These are phyloP conservation scores for Tapera naevia DNA, from an alignment of 2,797 vertebrate genomes.

Conservation along the genomic window DNA sequence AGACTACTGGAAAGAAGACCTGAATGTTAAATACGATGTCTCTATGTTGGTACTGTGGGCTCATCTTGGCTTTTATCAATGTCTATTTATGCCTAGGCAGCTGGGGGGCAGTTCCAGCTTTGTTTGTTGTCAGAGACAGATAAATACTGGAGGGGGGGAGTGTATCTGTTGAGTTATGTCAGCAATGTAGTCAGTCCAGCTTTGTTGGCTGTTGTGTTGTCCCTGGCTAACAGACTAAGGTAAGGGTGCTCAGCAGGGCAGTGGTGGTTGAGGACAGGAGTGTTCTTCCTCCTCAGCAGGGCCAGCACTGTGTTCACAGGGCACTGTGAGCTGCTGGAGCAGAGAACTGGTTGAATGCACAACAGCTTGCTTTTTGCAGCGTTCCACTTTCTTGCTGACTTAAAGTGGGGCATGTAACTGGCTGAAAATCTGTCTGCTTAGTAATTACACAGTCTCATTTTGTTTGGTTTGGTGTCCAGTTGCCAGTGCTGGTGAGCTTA, in stretches of 20 bases:
- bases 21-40: not conserved
- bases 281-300: not conserved
- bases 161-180: not conserved
- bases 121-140: not conserved
- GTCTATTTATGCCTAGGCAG: not conserved
- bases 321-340: not conserved
- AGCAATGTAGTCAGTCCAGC: not conserved
- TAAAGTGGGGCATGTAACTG: not conserved
- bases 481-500: not conserved
- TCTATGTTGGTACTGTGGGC: not conserved
- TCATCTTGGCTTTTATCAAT: not conserved
- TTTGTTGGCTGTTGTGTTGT: not conserved
- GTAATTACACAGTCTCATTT: not conserved
- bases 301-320: fast-evolving
- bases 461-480: not conserved
- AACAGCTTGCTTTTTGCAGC: not conserved
- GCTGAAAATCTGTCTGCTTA: not conserved
- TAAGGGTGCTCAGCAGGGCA: not conserved
- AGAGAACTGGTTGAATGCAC: not conserved
- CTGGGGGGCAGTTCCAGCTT: not conserved
- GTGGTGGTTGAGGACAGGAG: not conserved
- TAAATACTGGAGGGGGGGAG: not conserved
- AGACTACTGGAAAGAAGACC: not conserved
- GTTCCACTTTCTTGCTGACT: not conserved
- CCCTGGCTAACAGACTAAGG: not conserved